Conservation (phyloP, 2,113 vertebrate species). For the Corythornis cristatus region DNA sequence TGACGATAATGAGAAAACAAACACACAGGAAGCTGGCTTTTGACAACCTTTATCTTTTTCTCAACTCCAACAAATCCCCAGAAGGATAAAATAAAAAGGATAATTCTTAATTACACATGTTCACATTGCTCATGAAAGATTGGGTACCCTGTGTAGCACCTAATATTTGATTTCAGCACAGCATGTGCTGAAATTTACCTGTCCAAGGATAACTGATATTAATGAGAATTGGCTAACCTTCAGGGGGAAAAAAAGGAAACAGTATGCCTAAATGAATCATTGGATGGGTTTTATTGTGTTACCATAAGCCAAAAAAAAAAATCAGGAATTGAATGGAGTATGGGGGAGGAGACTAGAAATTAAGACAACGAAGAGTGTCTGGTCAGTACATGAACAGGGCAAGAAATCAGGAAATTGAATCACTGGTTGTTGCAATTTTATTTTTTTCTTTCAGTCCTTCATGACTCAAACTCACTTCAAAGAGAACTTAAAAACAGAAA, state of each 20-base stretch:
- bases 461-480: not conserved
- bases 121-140: not conserved
- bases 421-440: not conserved
- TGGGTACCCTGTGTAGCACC: not conserved
- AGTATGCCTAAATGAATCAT: not conserved
- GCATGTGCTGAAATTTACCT: not conserved
- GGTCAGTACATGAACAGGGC: not conserved
- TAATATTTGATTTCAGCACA: not conserved
- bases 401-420: conserved; percentile 18
- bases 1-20: not conserved
- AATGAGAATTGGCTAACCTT: not conserved
- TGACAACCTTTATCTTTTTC: not conserved
- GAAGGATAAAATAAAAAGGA: not conserved
- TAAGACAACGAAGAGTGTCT: not conserved
- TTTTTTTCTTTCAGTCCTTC: not conserved
- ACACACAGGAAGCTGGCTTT: not conserved
- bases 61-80: not conserved
- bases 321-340: not conserved
- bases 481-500: conserved; percentile 30
- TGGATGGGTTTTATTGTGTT: not conserved
- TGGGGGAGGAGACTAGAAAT: not conserved
- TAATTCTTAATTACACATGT: not conserved
- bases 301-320: not conserved
- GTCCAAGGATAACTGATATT: not conserved
- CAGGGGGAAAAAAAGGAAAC: not conserved